A percentile compares a stretch with the other conserved stretches of the same genome.
Conservation (phyloP, 2,113 vertebrate species). For the Cephalopterus ornatus region DNA sequence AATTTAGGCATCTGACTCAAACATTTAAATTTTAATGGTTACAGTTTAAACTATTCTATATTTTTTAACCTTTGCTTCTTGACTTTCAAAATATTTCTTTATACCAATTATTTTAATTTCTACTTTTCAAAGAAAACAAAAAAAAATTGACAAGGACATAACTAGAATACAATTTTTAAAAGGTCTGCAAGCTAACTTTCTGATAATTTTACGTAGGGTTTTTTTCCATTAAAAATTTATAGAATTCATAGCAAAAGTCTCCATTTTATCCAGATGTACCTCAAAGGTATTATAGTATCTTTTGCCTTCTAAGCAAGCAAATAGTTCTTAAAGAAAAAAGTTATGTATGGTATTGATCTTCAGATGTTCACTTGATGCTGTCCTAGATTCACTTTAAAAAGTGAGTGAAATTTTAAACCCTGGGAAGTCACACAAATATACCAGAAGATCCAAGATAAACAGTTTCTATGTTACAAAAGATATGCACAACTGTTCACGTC, state of each 20-base stretch:
- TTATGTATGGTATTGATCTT: not conserved
- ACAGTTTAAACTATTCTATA: not conserved
- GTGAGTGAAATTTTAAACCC: not conserved
- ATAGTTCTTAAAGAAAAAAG: not conserved
- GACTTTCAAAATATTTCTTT: not conserved
- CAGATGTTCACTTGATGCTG: not conserved
- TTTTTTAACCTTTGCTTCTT: not conserved
- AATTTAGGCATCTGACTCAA: not conserved
- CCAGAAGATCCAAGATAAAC: not conserved
- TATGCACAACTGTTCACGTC: rapidly evolving
- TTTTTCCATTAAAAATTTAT: not conserved
- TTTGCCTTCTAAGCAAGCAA: not conserved
- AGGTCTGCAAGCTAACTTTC: not conserved
- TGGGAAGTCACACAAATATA: not conserved
- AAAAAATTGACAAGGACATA: not conserved
- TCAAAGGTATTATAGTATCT: not conserved
- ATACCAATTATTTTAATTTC: not conserved
- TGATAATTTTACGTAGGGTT: not conserved
- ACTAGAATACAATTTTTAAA: not conserved
- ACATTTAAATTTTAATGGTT: not conserved
- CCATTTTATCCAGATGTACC: not conserved
- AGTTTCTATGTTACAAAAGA: not conserved
- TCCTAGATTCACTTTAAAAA: not conserved
- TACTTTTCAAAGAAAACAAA: not conserved
- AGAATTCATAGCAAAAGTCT: rapidly evolving